phyloP scores from a whole-genome alignment of 2,888 invertebrate genomes.

The Dinocampus coccinellae region DNA sequence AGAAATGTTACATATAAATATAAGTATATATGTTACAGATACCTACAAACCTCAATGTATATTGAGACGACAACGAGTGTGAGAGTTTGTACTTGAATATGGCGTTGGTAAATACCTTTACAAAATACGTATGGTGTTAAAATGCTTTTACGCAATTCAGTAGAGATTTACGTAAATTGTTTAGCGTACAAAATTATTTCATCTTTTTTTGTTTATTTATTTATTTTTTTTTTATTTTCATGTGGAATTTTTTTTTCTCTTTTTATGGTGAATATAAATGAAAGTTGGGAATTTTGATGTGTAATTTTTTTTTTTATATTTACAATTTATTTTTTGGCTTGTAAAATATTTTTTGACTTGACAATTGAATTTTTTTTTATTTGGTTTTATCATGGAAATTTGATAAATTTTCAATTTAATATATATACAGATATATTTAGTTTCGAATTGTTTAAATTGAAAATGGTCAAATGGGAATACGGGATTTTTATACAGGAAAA shows the following conservation, averaged over 20 bases:
- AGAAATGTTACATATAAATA: neutral
- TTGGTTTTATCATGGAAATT: too few species aligned
- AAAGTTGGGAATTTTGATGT: neutral
- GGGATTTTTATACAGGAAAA: neutral
- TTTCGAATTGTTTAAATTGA: too few species aligned
- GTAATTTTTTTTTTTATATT: too few species aligned
- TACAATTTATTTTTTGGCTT: too few species aligned
- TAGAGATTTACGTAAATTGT: neutral
- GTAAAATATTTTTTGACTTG: neutral
- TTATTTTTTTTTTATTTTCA: neutral
- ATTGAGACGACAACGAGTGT: constrained; percentile 17
- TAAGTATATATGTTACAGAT: constrained; percentile 20
- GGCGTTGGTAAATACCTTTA: constrained; percentile 6
- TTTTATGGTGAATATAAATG: neutral
- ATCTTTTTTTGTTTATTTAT: constrained; percentile 7
- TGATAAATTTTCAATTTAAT: neutral
- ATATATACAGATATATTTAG: too few species aligned
- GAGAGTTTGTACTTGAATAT: constrained; percentile 25
- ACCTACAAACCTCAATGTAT: constrained; percentile 29
- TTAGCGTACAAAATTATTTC: constrained; percentile 24
- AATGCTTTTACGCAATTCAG: constrained; percentile 18
- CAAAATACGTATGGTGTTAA: neutral
- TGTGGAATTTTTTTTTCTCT: neutral
- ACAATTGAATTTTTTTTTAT: neutral
- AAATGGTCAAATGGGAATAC: neutral